A percentile compares a stretch with the other conserved stretches of the same genome.
These are phyloP conservation scores for Spodoptera exigua DNA, from an alignment of 2,888 invertebrate species.

Conservation along the genomic window DNA sequence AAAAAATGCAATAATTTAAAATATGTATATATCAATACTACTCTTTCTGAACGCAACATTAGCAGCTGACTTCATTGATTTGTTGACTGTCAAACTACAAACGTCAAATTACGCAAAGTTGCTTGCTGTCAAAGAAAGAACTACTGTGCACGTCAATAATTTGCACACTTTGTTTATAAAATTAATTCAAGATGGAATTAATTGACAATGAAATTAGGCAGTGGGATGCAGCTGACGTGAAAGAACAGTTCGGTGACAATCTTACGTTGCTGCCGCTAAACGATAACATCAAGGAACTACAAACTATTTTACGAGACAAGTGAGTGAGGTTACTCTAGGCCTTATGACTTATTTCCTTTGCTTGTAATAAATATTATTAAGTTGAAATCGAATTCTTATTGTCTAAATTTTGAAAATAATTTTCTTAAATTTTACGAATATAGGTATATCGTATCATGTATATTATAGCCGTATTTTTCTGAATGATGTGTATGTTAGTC, in stretches of 20 bases:
- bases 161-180: conserved; percentile 44
- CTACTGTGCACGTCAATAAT: conserved; percentile 33
- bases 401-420: neutral
- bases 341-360: conserved; percentile 16
- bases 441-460: no score
- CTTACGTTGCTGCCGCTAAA: conserved; percentile 92
- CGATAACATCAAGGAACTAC: conserved; percentile 94
- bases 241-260: conserved; percentile 91
- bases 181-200: conserved; percentile 75
- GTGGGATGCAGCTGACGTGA: conserved; percentile 81
- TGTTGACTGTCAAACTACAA: neutral
- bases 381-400: neutral
- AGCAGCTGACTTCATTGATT: conserved; percentile 45
- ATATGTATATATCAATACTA: no score
- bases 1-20: no score
- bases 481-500: no score
- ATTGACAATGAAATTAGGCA: conserved; percentile 81
- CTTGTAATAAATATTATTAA: neutral
- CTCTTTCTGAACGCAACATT: conserved; percentile 30
- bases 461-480: no score
- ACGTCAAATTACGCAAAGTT: neutral
- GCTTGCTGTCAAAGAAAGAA: conserved; percentile 20
- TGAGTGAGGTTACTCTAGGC: conserved; percentile 84
- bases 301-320: conserved; percentile 96
- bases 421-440: no score